Evolutionary conservation across 1,140 invertebrate species (phyloP), one percentile per base, ranked within the genome.

Genomic region (Drosophila pallidifrons): DNA sequence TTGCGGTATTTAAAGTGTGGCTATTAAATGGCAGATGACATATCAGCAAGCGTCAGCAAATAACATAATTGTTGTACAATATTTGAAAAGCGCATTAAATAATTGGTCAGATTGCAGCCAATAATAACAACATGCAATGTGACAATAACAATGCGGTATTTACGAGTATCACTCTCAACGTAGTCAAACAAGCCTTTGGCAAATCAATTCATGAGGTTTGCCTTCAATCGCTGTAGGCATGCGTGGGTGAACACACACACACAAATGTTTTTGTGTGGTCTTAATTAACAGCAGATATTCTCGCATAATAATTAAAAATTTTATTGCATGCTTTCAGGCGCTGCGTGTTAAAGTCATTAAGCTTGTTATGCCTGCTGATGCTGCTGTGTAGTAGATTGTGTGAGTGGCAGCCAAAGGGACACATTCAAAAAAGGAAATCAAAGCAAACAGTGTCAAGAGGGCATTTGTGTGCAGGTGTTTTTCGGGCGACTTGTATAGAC

Each of bases 61-160:
- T 69, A 80, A 61, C 61, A 80, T 82, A 77, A 80, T 79, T 80
- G 74, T 54, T 77, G 54, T 58, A 80, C 66, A 69, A 68, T 59
- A 77, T 83, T 82, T 80, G 57, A 54, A 73, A 59, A 69, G 65
- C 51, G 68, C 67, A 77, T 68, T 77, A 79, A 80, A 81, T 79
- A 82, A 82, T 66, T 60, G 71, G 65, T 51, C 28, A 55, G 28
- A 58, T 30, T 51, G 35, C 65, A 28, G 35, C 16, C 25, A 38
- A 20, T 4, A 11, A 25, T 0, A 25, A 25, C n/a, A 45, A 13
- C 45, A 46, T 52, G 2, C 16, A 41, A 64, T 65, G 45, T 58
- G 65, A 46, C 28, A 58, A 49, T 20, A 59, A 59, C 46, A 55
- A 70, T 43, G 67, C 49, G 35, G 38, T 25, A 68, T 38, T 20